Evolutionary conservation across 2,888 invertebrate species (phyloP), one percentile per base, ranked within the genome.

Genomic region (Temnothorax unifasciatus): DNA sequence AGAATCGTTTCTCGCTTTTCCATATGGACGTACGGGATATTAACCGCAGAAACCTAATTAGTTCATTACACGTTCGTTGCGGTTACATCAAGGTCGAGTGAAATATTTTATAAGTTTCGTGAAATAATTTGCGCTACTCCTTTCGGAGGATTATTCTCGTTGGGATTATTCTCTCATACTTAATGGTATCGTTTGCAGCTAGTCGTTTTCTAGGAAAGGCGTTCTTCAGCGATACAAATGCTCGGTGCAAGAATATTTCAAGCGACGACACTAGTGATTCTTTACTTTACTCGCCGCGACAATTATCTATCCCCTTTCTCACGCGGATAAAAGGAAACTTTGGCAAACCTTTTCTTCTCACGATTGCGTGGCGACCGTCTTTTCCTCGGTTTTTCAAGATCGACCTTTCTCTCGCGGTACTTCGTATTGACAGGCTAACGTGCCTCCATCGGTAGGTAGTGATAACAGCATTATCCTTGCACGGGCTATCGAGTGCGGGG

Each of bases 41-140:
- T 88, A 47, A 85, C 87, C 79, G 84, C 87, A 82, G 77, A 59
- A 88, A 89, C 79, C 89, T 68, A 91, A 88, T 92, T 90, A 89
- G 88, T 88, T 87, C 84, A 85, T 91, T 89, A 86, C 66, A 47
- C 34, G 38, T 47, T 50, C 63, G 64, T 76, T 41, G 68, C 64
- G 52, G 21, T 29, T 21, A 41, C 64, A 25, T 21, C 63, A 47
- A 81, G 52, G n/a, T 63, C 38, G 47, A 66, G 25, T 66, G 34
- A 34, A 34, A 34, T 34, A 34, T 34, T 34, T 34, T 34, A 34
- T 6, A 34, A 34, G 38, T 3, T 3, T 38, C 25, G 38, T 25
- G 13, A 76, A 38, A 38, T 76, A 77, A 77, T 68, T 68, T 34
- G 34, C 66, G 13, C 25, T 2, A 66, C 25, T 18, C 13, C 54